Evolutionary conservation across 2,113 vertebrate genomes (phyloP).

Genomic region (Calyptommatus sinebrachiatus): DNA sequence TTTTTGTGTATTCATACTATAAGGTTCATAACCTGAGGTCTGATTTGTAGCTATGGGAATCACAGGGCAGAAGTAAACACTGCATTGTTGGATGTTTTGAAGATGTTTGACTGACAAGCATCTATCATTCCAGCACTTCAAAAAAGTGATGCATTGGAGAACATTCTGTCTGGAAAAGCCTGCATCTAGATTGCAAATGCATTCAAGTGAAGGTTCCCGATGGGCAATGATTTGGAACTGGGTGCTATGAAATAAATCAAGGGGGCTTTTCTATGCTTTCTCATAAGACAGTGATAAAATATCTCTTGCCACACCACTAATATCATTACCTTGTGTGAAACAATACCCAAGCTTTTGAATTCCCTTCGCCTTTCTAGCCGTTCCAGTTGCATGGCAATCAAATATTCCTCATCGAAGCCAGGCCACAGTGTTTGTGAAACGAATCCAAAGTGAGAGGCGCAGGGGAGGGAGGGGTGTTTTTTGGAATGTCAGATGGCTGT

Average conservation of each 20-base stretch:
- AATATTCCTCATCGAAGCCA: slow-evolving; percentile 3
- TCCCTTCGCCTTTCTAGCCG: slow-evolving; percentile 5
- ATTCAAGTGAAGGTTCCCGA: not conserved
- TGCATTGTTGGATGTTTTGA: not conserved
- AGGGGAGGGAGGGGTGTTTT: slow-evolving; percentile 24
- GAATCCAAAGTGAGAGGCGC: slow-evolving; percentile 3
- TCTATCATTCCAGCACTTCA: not conserved
- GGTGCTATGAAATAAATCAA: not conserved
- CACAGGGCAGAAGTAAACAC: slow-evolving; percentile 1
- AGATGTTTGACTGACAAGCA: slow-evolving; percentile 15
- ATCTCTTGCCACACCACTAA: not conserved
- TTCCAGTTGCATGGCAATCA: not conserved
- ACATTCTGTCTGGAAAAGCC: not conserved
- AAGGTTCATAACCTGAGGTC: not conserved
- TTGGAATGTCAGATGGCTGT: slow-evolving; percentile 26
- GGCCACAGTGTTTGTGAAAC: slow-evolving; percentile 21
- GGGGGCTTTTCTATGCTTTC: not conserved
- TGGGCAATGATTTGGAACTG: slow-evolving; percentile 1
- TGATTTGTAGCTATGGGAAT: slow-evolving; percentile 4
- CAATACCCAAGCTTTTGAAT: not conserved
- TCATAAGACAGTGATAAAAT: not conserved
- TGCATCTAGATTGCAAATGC: slow-evolving; percentile 11
- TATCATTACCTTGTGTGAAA: slow-evolving; percentile 5
- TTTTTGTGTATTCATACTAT: not conserved
- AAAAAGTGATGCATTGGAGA: not conserved